Evolutionary conservation across 2,113 vertebrate species (phyloP).

Genomic region (Istiophorus platypterus): DNA sequence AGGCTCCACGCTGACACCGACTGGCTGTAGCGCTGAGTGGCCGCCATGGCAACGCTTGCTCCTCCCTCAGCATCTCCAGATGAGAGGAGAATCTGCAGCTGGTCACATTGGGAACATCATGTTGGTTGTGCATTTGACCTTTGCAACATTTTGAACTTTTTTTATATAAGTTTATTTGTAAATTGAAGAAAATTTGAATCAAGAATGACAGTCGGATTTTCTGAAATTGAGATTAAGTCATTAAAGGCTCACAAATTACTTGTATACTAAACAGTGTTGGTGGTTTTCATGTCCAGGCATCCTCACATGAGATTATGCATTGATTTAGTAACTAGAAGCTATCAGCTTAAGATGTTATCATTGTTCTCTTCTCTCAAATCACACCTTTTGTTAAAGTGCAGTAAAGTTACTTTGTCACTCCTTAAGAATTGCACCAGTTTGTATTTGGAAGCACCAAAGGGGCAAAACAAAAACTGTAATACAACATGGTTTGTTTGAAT

Average conservation of each 20-base stretch:
- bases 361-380: background rate
- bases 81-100: constrained; percentile 82
- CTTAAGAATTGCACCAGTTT: background rate
- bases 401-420: background rate
- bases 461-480: background rate
- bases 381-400: background rate
- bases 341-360: background rate
- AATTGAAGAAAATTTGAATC: background rate
- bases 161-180: background rate
- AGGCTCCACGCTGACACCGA: constrained; percentile 87
- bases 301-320: background rate
- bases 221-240: background rate
- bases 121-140: background rate
- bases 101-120: constrained; percentile 29
- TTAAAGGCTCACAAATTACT: too few species aligned
- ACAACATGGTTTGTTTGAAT: background rate
- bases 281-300: background rate
- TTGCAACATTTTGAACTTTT: background rate
- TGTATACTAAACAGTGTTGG: background rate
- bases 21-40: constrained; percentile 80
- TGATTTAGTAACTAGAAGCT: background rate
- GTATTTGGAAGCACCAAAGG: background rate
- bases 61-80: constrained; percentile 78
- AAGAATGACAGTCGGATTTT: background rate
- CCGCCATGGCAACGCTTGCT: constrained; percentile 83